Base-by-base conservation (phyloP, 1,140 invertebrate species). In the Euwallacea similis region DNA sequence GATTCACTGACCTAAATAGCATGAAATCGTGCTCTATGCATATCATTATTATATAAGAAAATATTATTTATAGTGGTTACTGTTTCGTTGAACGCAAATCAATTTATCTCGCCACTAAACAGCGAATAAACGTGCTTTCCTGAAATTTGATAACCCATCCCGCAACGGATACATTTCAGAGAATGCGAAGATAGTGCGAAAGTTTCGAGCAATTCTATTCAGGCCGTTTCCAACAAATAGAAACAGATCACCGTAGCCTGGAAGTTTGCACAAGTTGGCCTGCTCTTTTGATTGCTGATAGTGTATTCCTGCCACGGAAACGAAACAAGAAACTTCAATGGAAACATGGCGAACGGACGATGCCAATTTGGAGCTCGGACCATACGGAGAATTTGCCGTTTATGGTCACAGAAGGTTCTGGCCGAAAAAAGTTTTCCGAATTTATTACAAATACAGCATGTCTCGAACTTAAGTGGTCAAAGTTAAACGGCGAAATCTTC, bases 251-350 rank as follows among this genome's bases (percentile, higher is more conserved):
- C 65, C 58, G 59, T 46, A 33, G 21, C 21, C 56, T 42, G 56
- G 59, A 63, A 73, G 62, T 63, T 69, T 73, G 62, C 47, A 43
- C 43, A 46, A 71, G 69, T 74, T 55, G 10, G 59, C 7, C 21
- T 71, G 73, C 67, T 71, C 69, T 71, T 74, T 74, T 74, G 73
- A 71, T 74, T 71, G 73, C 69, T 65, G 16, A 47, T 55, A 50
- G 33, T 47, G 42, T 54, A 74, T 74, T 71, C 73, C 7, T 42
- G 65, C 64, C 73, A 74, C 73, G 73, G 58, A 61, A 10, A 21
- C 44, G 73, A 69, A 71, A 74, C 73, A 74, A 74, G 69, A 74
- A 74, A 74, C 73, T 71, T 59, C 73, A 74, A 71, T 74, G 69
- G 65, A 61, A 59, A 71, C 73, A 71, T 54, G 68, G 73, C 69